These are phyloP conservation scores for Fragum whitleyi DNA, from an alignment of 2,888 invertebrate genomes.

Conservation along the genomic window DNA sequence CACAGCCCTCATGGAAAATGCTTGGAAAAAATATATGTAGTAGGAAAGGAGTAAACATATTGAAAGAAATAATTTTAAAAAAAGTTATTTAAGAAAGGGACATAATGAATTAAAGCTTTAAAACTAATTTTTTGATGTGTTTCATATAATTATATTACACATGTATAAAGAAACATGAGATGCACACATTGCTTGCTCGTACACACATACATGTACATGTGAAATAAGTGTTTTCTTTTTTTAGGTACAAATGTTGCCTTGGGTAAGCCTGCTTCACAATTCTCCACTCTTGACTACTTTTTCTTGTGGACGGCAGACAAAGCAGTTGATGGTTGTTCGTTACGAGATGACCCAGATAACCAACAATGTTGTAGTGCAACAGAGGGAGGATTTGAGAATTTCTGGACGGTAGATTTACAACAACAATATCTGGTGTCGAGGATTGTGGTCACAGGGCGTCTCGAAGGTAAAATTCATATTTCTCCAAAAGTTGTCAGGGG, in stretches of 20 bases:
- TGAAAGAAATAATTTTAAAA: too few species aligned
- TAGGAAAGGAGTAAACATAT: too few species aligned
- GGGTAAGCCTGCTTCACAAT: conserved; percentile 20
- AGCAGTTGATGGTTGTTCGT: conserved; percentile 5
- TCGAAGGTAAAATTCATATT: not conserved
- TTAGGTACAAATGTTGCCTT: conserved; percentile 23
- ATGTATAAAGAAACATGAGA: too few species aligned
- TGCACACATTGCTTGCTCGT: too few species aligned
- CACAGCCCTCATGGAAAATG: too few species aligned
- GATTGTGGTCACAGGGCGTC: conserved; percentile 1
- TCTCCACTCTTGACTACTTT: not conserved
- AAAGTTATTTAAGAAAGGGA: too few species aligned
- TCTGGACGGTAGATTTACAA: conserved; percentile 42
- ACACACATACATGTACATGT: too few species aligned
- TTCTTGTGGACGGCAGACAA: conserved; percentile 34
- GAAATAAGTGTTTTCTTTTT: not conserved
- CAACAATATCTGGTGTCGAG: conserved; percentile 9
- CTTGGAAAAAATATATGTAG: too few species aligned
- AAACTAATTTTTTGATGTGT: too few species aligned
- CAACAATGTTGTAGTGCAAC: conserved; percentile 38
- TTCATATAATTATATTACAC: too few species aligned
- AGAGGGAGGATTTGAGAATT: conserved; percentile 33
- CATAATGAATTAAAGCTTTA: too few species aligned
- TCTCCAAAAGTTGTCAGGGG: too few species aligned
- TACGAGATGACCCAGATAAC: conserved; percentile 16